Conservation (phyloP, 2,113 vertebrate species). For the Cyprinus carpio region DNA sequence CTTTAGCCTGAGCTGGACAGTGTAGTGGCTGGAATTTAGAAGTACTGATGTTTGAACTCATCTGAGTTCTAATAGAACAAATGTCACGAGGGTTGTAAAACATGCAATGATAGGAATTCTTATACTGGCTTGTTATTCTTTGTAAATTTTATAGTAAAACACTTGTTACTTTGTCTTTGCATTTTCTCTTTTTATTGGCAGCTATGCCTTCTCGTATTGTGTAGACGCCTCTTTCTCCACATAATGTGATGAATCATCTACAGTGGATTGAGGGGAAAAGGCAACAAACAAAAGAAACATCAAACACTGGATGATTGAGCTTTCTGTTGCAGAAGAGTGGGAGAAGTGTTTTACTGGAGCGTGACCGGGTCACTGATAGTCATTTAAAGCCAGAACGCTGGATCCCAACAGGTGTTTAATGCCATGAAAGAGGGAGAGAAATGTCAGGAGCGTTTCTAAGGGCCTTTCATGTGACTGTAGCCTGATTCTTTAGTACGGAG, state of each 20-base stretch:
- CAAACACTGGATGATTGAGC: neutral
- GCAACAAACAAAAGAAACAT: neutral
- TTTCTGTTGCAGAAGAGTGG: neutral
- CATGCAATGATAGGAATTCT: neutral
- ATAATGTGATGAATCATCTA: slow-evolving; percentile 10
- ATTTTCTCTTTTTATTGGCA: slow-evolving; percentile 7
- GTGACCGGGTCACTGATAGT: neutral
- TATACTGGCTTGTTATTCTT: neutral
- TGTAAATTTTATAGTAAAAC: neutral
- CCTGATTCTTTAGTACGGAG: neutral
- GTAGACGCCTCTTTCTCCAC: neutral
- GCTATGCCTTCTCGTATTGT: neutral
- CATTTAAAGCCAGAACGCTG: neutral
- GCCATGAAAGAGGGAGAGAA: slow-evolving; percentile 37
- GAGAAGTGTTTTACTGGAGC: slow-evolving; percentile 13
- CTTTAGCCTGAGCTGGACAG: neutral
- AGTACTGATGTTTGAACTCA: neutral
- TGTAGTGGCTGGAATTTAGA: neutral
- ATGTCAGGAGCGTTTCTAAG: slow-evolving; percentile 18
- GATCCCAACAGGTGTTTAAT: slow-evolving; percentile 22
- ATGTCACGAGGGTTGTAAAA: neutral
- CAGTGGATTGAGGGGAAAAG: neutral
- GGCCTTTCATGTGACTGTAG: slow-evolving; percentile 56
- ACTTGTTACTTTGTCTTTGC: neutral
- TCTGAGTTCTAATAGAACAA: neutral